Percentiles rank a stretch among this genome's conserved stretches.
These are phyloP conservation scores for Dipodomys ordii DNA, from an alignment of 2,113 vertebrate genomes.

Conservation along the genomic window DNA sequence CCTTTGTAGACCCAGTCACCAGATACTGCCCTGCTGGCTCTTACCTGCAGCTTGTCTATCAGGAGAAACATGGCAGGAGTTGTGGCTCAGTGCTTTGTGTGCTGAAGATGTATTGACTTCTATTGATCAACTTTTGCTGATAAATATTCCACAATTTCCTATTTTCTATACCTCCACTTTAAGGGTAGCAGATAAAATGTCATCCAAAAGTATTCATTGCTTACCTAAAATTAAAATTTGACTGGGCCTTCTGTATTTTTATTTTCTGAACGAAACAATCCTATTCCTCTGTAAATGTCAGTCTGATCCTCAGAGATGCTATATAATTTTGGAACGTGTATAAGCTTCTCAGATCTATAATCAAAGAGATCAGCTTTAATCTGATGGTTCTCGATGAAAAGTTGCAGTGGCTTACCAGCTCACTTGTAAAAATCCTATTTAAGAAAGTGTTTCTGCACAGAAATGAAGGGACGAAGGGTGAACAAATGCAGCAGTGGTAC, in stretches of 20 bases:
- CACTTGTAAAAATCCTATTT: slow-evolving; percentile 30
- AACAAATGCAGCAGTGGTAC: too few relatives aligned
- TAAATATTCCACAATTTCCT: background rate
- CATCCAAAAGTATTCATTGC: background rate
- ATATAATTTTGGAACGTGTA: background rate
- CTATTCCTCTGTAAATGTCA: background rate
- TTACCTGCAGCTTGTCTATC: background rate
- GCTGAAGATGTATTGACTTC: background rate
- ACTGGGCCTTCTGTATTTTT: background rate
- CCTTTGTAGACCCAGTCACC: background rate
- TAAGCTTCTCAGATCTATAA: slow-evolving; percentile 23
- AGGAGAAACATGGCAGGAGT: background rate
- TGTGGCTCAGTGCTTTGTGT: too few relatives aligned
- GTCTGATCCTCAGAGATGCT: background rate
- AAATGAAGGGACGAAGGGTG: too few relatives aligned
- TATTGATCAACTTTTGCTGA: background rate
- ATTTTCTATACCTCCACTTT: background rate
- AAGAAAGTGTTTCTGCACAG: background rate
- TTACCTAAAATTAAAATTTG: slow-evolving; percentile 45
- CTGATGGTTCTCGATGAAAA: background rate
- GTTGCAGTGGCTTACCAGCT: background rate
- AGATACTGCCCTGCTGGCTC: background rate
- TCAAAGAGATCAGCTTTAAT: background rate
- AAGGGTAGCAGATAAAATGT: background rate
- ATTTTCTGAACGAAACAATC: background rate